Conservation (phyloP, 2,888 invertebrate species). For the Lithophane socia region DNA sequence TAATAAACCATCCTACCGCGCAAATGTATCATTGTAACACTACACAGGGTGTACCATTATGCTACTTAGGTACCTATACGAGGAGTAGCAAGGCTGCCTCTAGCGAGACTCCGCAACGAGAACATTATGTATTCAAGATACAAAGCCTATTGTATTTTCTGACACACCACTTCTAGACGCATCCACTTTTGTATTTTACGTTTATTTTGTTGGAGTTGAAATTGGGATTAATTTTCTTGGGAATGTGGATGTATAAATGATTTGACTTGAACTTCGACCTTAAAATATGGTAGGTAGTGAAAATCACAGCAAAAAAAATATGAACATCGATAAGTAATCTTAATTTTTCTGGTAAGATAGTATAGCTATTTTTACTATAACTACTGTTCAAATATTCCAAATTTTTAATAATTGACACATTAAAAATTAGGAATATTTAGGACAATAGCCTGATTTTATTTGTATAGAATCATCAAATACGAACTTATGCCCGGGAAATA, state of each 20-base stretch:
- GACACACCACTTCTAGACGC: constrained; percentile 54
- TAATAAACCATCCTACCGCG: neutral
- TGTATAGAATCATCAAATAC: neutral
- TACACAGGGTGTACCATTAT: constrained; percentile 36
- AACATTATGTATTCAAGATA: constrained; percentile 60
- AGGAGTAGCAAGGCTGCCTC: constrained; percentile 36
- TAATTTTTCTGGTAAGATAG: neutral
- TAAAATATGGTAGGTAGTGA: no score
- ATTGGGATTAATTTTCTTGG: neutral
- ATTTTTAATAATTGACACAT: neutral
- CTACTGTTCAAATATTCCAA: neutral
- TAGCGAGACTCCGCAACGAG: constrained; percentile 37
- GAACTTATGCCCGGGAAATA: neutral
- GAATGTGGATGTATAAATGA: no score
- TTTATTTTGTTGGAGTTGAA: constrained; percentile 17
- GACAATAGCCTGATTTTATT: neutral
- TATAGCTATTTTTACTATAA: neutral
- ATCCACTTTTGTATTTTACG: constrained; percentile 35
- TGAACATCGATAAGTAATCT: no score
- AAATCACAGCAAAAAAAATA: no score
- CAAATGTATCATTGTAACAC: constrained; percentile 31
- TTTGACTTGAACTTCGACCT: no score
- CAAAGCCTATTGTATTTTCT: constrained; percentile 59
- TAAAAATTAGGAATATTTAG: no score
- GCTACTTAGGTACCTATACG: constrained; percentile 35